Evolutionary conservation across 2,888 invertebrate species (phyloP), one percentile per base, ranked within the genome.

Genomic region (Thymelicus acteon): DNA sequence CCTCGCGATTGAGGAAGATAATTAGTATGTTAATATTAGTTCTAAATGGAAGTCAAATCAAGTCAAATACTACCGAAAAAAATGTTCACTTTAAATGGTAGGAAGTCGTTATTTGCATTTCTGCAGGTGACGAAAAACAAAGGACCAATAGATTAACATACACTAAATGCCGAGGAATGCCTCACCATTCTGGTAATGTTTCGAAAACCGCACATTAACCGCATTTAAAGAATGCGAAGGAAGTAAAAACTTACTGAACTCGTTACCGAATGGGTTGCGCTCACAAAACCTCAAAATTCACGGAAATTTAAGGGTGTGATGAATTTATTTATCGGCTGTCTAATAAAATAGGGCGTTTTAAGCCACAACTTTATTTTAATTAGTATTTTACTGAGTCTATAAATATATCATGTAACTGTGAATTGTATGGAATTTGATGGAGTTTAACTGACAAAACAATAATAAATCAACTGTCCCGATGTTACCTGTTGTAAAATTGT

Each of bases 141-240:
- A 84, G 83, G 80, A 80, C 82, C 82, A 85, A 90, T 87, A 89
- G 87, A 88, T 87, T 83, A 82, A 80, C 70, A 86, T 85, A 87
- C 87, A 85, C 82, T 81, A 85, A 84, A 86, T 81, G 80, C 78
- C 77, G 79, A 82, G 83, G 84, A 82, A 79, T 78, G 82, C 78
- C 78, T 78, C 77, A 79, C 82, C 77, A 81, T 84, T 78, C 83
- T 84, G 80, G 81, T 82, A 77, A 84, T 85, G 79, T 87, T 91
- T 90, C 78, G 85, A 85, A 81, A 87, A 92, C 91, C 91, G 81
- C 91, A 89, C 60, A 74, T 85, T 84, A 86, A 90, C 92, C 91
- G 83, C 91, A 78, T 79, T 87, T 85, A 83, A 87, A 82, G 84
- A 82, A 82, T 87, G 90, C 87, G 91, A 85, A 86, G 88, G 85